phyloP scores from a whole-genome alignment of 2,113 vertebrate species.

The Callionymus lyra region DNA sequence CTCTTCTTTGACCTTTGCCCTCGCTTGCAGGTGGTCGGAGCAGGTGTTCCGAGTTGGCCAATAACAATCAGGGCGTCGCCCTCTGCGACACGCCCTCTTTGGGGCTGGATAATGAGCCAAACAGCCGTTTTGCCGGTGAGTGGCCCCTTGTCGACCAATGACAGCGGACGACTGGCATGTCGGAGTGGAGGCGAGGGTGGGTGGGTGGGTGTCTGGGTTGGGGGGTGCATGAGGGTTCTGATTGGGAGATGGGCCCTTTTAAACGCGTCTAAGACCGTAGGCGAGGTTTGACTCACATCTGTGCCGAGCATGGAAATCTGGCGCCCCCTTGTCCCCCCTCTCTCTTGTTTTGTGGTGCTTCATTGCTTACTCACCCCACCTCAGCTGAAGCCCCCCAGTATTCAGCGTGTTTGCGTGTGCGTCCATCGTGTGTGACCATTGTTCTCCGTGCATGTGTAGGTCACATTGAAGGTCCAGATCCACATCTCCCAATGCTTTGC shows the following conservation, averaged over 20 bases:
- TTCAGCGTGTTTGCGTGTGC: conserved; percentile 13
- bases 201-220: neutral
- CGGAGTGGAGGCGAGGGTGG: conserved; percentile 16
- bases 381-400: conserved; percentile 11
- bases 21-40: conserved; percentile 77
- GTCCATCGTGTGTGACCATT: conserved; percentile 4
- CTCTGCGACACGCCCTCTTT: conserved; percentile 81
- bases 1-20: conserved; percentile 74
- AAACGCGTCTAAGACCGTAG: conserved; percentile 2
- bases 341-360: conserved; percentile 44
- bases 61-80: conserved; percentile 96
- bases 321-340: conserved; percentile 39
- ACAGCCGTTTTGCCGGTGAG: conserved; percentile 97
- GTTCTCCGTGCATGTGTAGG: conserved; percentile 10
- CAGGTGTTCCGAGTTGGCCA: conserved; percentile 93
- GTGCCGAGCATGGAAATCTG: conserved; percentile 29
- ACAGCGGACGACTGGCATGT: conserved; percentile 18
- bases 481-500: neutral
- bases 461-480: neutral
- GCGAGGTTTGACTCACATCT: conserved; percentile 12
- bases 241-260: neutral
- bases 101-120: conserved; percentile 98
- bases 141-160: conserved; percentile 81
- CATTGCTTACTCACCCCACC: conserved; percentile 26
- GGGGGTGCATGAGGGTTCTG: conserved; percentile 17